Percentiles rank a stretch among this genome's conserved stretches.
These are phyloP conservation scores for Gallinago media DNA, from an alignment of 2,113 vertebrate genomes.

Conservation along the genomic window DNA sequence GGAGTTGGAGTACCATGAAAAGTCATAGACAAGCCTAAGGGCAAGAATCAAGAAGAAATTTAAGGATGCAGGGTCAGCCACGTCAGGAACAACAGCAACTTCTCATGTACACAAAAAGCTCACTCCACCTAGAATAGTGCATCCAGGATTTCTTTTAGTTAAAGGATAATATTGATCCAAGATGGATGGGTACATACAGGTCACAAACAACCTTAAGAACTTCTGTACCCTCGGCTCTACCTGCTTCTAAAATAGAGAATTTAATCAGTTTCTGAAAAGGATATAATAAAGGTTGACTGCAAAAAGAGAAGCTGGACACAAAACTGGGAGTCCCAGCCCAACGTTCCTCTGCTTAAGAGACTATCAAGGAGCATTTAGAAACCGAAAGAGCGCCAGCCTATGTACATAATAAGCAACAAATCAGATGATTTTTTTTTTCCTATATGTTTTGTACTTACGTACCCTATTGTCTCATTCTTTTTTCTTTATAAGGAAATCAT, in stretches of 20 bases:
- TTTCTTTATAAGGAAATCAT: not conserved
- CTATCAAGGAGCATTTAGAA: not conserved
- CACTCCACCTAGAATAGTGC: no score
- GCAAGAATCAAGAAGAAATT: no score
- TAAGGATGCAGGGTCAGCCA: no score
- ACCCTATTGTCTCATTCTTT: not conserved
- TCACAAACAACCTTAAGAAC: not conserved
- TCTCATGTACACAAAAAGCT: no score
- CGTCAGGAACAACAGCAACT: no score
- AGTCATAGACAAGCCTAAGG: no score
- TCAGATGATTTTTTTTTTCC: not conserved
- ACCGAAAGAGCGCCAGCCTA: not conserved
- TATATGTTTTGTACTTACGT: not conserved
- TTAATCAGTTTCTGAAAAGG: not conserved
- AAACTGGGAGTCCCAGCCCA: not conserved
- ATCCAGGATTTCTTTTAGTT: not conserved
- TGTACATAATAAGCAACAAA: not conserved
- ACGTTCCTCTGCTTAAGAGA: not conserved
- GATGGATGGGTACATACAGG: not conserved
- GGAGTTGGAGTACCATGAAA: no score
- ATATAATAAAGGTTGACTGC: not conserved
- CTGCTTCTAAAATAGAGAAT: not conserved
- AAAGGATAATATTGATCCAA: not conserved
- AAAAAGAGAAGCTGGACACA: not conserved
- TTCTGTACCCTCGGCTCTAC: not conserved